These are phyloP conservation scores for Drosophila histrio DNA, from an alignment of 2,888 invertebrate genomes.

Conservation along the genomic window DNA sequence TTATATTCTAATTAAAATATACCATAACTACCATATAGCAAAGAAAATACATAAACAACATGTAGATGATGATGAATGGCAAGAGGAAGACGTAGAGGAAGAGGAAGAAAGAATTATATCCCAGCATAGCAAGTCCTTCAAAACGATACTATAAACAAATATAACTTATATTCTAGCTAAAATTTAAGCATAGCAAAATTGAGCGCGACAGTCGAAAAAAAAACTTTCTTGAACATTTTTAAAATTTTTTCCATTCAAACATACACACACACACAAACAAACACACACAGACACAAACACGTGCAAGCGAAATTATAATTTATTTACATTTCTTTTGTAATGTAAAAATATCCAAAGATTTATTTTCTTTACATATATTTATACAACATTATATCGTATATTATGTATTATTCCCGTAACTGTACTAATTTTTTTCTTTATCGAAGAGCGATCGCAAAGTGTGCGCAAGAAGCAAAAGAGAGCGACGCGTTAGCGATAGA, in stretches of 20 bases:
- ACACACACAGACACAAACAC: neutral
- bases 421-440: slow-evolving; percentile 40
- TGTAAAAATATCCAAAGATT: slow-evolving; percentile 65
- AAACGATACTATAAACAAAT: slow-evolving; percentile 28
- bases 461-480: slow-evolving; percentile 16
- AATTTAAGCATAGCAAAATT: slow-evolving; percentile 63
- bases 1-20: slow-evolving; percentile 40
- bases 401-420: slow-evolving; percentile 34
- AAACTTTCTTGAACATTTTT: slow-evolving; percentile 6
- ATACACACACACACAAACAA: neutral
- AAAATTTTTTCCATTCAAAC: slow-evolving; percentile 3
- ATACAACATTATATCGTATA: slow-evolving; percentile 21
- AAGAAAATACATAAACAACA: slow-evolving; percentile 10
- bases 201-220: slow-evolving; percentile 34
- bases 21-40: slow-evolving; percentile 39
- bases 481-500: neutral
- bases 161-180: slow-evolving; percentile 40
- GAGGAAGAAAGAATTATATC: neutral
- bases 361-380: slow-evolving; percentile 40
- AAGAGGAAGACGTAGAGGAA: neutral
- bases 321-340: slow-evolving; percentile 33
- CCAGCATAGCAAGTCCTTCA: slow-evolving; percentile 36
- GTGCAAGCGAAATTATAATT: slow-evolving; percentile 40
- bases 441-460: slow-evolving; percentile 7
- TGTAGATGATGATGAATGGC: slow-evolving; percentile 1